Evolutionary conservation across 2,888 invertebrate species (phyloP).

Genomic region (Nesidiocoris tenuis): DNA sequence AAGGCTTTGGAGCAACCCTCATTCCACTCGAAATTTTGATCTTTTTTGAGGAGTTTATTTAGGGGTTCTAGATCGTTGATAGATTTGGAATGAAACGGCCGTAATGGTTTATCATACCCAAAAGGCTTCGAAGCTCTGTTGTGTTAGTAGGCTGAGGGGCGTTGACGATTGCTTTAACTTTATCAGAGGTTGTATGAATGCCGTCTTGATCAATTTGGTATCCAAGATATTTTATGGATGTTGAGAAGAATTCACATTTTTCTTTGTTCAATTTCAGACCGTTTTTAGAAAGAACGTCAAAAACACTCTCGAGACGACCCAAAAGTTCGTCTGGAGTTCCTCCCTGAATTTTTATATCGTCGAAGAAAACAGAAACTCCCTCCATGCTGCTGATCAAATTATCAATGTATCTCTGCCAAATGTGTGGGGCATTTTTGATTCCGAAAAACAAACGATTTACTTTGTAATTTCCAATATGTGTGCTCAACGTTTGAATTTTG

Average conservation of each 20-base stretch:
- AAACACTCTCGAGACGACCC: not conserved
- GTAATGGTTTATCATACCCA: constrained; percentile 1
- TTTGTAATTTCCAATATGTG: constrained; percentile 53
- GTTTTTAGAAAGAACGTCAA: not conserved
- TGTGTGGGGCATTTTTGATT: constrained; percentile 52
- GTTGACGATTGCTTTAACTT: not conserved
- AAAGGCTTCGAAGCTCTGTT: not conserved
- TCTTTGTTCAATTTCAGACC: not conserved
- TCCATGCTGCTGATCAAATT: constrained; percentile 15
- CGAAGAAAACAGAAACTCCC: not conserved
- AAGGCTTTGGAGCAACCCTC: not conserved
- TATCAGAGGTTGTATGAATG: not conserved
- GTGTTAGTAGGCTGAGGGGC: not conserved
- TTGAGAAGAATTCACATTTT: not conserved
- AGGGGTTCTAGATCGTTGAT: not conserved
- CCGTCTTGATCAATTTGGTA: not conserved
- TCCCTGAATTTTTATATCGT: constrained; percentile 2
- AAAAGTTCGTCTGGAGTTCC: not conserved
- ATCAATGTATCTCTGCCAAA: constrained; percentile 53
- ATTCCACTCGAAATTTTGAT: constrained; percentile 2
- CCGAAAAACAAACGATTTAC: constrained; percentile 53
- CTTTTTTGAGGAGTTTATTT: constrained; percentile 9
- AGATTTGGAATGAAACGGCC: constrained; percentile 9
- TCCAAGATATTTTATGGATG: constrained; percentile 2
- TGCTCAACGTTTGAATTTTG: constrained; percentile 53